Evolutionary conservation across 1,140 invertebrate species (phyloP).

Genomic region (Aplysia californica): DNA sequence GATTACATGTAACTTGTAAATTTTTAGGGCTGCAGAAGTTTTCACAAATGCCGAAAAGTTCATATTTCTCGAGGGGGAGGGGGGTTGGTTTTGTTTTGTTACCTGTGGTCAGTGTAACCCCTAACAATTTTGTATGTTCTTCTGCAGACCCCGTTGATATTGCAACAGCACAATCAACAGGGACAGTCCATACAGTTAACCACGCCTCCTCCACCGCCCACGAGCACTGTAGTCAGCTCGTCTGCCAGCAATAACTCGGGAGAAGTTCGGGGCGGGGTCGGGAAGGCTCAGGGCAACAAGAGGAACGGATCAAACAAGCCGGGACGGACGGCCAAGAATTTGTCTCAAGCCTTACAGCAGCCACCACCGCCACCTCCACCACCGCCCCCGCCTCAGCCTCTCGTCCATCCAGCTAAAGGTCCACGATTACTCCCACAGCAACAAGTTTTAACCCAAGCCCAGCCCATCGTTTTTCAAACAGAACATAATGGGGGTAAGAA

Average conservation of each 20-base stretch:
- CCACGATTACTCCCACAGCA: constrained; percentile 20
- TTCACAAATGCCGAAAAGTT: too few species aligned
- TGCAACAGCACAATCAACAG: too few species aligned
- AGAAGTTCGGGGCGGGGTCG: constrained; percentile 31
- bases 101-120: too few species aligned
- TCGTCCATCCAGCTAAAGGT: background rate
- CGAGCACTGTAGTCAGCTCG: too few species aligned
- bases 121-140: too few species aligned
- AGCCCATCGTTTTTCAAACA: constrained; percentile 29
- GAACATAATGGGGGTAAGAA: constrained; percentile 38
- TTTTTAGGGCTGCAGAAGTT: too few species aligned
- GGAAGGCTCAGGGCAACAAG: constrained; percentile 34
- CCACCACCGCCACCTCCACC: constrained; percentile 26
- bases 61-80: too few species aligned
- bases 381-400: constrained; percentile 12
- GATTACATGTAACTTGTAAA: too few species aligned
- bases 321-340: constrained; percentile 30
- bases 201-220: constrained; percentile 14
- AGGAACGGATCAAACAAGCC: constrained; percentile 31
- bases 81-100: too few species aligned
- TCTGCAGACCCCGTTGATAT: too few species aligned
- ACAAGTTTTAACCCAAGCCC: constrained; percentile 5
- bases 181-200: constrained; percentile 26
- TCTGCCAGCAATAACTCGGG: too few species aligned
- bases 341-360: constrained; percentile 32